Conservation (phyloP, 2,113 vertebrate genomes). For the Vulpes vulpes region DNA sequence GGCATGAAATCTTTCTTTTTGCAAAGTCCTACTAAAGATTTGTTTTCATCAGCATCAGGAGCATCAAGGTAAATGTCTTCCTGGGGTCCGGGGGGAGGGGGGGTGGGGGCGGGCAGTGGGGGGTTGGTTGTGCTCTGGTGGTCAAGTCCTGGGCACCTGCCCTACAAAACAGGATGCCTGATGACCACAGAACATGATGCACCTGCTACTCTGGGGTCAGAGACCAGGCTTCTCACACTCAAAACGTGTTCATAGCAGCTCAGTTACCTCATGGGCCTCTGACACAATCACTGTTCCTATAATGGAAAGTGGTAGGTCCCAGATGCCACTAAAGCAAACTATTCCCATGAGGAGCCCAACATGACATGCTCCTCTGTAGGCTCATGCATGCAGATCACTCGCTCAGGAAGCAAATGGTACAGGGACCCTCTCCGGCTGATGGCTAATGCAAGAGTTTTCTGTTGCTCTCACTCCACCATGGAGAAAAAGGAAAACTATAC, state of each 20-base stretch:
- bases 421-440: not conserved
- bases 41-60: not conserved
- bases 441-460: not conserved
- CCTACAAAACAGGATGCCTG: not conserved
- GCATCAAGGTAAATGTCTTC: not conserved
- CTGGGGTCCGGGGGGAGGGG: too few relatives aligned
- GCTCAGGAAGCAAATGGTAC: not conserved
- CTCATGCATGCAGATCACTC: fast-evolving
- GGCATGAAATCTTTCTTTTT: not conserved
- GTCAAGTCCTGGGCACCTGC: not conserved
- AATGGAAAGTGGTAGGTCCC: not conserved
- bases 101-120: too few relatives aligned
- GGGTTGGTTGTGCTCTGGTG: not conserved
- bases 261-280: not conserved
- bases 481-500: not conserved
- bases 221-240: not conserved
- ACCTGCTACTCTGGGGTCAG: not conserved
- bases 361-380: fast-evolving
- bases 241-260: not conserved
- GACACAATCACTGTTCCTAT: not conserved
- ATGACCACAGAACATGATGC: not conserved
- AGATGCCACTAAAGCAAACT: not conserved
- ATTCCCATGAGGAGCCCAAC: not conserved
- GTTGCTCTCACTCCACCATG: not conserved
- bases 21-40: not conserved